Evolutionary conservation across 2,888 invertebrate genomes (phyloP).

Genomic region (Orthosia gracilis): DNA sequence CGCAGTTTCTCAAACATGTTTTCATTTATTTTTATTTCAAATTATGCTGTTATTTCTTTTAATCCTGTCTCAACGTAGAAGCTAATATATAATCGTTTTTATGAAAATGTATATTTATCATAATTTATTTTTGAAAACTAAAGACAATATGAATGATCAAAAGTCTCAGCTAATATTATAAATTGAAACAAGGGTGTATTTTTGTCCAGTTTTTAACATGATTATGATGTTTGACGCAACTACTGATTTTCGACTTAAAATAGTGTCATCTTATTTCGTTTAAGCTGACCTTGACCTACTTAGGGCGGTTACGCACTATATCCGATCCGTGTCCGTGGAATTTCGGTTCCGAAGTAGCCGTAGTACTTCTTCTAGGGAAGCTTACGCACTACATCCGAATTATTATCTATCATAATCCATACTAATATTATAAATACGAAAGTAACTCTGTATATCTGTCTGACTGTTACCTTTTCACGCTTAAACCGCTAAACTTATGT

Average conservation of each 20-base stretch:
- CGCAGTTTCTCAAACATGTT: slow-evolving; percentile 35
- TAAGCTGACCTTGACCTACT: background rate
- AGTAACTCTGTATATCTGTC: too few species aligned
- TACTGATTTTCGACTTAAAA: background rate
- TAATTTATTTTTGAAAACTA: slow-evolving; percentile 50
- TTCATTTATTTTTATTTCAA: slow-evolving; percentile 24
- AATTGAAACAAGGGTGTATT: slow-evolving; percentile 11
- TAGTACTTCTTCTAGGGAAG: too few species aligned
- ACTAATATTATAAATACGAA: too few species aligned
- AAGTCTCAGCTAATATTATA: slow-evolving; percentile 50
- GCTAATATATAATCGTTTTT: slow-evolving; percentile 56
- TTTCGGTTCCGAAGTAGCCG: too few species aligned
- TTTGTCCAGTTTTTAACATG: background rate
- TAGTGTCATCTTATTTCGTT: background rate
- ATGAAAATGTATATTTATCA: slow-evolving; percentile 49
- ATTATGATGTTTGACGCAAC: too few species aligned
- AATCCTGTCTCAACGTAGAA: slow-evolving; percentile 43
- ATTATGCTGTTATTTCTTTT: slow-evolving; percentile 47
- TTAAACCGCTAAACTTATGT: too few species aligned
- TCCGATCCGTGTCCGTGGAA: too few species aligned
- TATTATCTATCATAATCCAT: too few species aligned
- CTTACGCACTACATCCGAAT: too few species aligned
- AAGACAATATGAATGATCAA: slow-evolving; percentile 58
- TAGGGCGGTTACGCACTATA: too few species aligned
- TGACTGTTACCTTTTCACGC: too few species aligned